Percentiles rank a stretch among this genome's conserved stretches.
Evolutionary conservation across 2,888 invertebrate genomes (phyloP).

Genomic region (Ecliptopera silaceata): DNA sequence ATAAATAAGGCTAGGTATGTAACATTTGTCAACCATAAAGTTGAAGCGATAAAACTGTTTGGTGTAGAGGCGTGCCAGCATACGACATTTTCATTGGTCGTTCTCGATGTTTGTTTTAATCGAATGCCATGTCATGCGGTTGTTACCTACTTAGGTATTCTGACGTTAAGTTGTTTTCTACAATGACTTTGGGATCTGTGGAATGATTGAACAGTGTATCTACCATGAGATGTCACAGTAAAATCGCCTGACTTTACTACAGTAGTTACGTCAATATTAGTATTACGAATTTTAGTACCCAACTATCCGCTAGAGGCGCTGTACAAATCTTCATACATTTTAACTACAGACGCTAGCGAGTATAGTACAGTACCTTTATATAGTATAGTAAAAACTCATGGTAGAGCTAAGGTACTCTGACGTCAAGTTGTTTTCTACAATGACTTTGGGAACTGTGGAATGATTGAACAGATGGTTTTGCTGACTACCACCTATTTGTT

Average conservation of each 20-base stretch:
- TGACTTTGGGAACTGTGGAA: background rate
- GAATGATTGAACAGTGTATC: background rate
- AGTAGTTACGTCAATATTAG: too few relatives aligned
- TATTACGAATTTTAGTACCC: too few relatives aligned
- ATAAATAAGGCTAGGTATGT: background rate
- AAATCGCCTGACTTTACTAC: too few relatives aligned
- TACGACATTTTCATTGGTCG: slow-evolving; percentile 41
- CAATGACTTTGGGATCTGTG: background rate
- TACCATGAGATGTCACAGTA: too few relatives aligned
- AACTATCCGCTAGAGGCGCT: too few relatives aligned
- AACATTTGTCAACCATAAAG: background rate
- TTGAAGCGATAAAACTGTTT: background rate
- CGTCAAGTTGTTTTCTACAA: slow-evolving; percentile 12
- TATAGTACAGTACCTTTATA: too few relatives aligned
- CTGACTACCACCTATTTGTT: too few relatives aligned
- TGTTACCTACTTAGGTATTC: background rate
- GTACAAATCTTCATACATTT: too few relatives aligned
- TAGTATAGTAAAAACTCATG: too few relatives aligned
- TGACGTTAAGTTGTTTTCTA: slow-evolving; percentile 17
- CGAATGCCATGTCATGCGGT: background rate
- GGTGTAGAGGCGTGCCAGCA: background rate
- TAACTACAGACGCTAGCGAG: too few relatives aligned
- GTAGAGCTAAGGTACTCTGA: slow-evolving; percentile 1
- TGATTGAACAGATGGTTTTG: background rate
- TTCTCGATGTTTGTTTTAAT: background rate